Conservation (phyloP, 2,888 invertebrate genomes). For the Archips xylosteana region DNA sequence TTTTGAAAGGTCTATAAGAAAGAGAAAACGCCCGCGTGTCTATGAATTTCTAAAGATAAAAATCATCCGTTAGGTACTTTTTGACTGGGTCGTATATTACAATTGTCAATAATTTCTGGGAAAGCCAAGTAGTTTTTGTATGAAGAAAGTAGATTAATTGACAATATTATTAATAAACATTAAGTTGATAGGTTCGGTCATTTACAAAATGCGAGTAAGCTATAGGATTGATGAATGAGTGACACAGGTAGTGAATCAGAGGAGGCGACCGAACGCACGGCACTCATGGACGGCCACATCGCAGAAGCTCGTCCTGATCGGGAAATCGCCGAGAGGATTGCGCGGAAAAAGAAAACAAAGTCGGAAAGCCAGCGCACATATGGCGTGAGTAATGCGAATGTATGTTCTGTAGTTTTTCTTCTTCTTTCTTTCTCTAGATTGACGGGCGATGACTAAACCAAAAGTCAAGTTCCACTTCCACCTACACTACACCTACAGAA, state of each 20-base stretch:
- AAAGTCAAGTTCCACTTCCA: slow-evolving; percentile 11
- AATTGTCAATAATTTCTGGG: slow-evolving; percentile 34
- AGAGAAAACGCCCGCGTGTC: slow-evolving; percentile 15
- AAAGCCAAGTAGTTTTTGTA: slow-evolving; percentile 27
- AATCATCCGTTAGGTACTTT: slow-evolving; percentile 10
- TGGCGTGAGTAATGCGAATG: slow-evolving; percentile 73
- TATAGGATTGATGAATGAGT: slow-evolving; percentile 73
- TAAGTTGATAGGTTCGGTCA: slow-evolving; percentile 8
- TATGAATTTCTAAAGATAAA: neutral
- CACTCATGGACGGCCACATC: slow-evolving; percentile 95
- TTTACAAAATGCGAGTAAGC: slow-evolving; percentile 57
- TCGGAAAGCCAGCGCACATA: slow-evolving; percentile 80
- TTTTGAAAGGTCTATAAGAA: neutral
- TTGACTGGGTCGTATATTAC: slow-evolving; percentile 13
- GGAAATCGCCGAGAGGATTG: slow-evolving; percentile 81
- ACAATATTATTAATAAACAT: slow-evolving; percentile 26
- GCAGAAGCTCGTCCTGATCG: slow-evolving; percentile 87
- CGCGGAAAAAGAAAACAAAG: slow-evolving; percentile 85
- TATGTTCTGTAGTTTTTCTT: slow-evolving; percentile 20
- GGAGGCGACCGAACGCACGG: slow-evolving; percentile 90
- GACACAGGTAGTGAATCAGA: slow-evolving; percentile 82
- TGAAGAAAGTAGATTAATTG: slow-evolving; percentile 21
- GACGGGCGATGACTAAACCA: slow-evolving; percentile 15
- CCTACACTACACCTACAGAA: slow-evolving; percentile 40
- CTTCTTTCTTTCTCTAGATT: slow-evolving; percentile 12